Evolutionary conservation across 2,888 invertebrate genomes (phyloP), one percentile per base, ranked within the genome.

Genomic region (Mimachlamys varia): DNA sequence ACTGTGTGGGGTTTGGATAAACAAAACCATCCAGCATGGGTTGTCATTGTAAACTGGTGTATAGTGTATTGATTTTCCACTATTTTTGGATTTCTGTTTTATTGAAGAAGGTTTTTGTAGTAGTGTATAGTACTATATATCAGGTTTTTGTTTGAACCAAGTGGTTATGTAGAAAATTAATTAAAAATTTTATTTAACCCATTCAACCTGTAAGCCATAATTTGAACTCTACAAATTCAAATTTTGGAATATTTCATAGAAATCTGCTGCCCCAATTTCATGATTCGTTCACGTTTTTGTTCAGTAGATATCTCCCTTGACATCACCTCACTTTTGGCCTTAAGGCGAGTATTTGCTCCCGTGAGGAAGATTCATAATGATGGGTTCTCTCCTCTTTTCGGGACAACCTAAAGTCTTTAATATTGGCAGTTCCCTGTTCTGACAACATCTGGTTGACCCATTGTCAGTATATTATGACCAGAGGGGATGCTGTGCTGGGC

Each of bases 31-130:
- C 76, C 27, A 76, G 76, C 33, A 1, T 13, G 27, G 13, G 4
- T 76, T 33, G 33, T 76, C 0, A 76, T 27, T 33, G 76, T 76
- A 76, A 27, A 76, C 33, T 33, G 27, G 76, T 10, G 33, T 12
- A 76, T 27, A 12, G 13, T 15, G 15, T 76, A 76, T 76, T 76
- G 76, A 76, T 76, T 76, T 33, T 76, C 12, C 27, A 76, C 76
- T 76, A 76, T 76, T 76, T 76, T 76, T 76, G 76, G 76, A 76
- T 76, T 13, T 76, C 62, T 62, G 33, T 27, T 33, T 76, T 76
- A 76, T 76, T 76, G 12, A 7, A 2, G 12, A 76, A 5, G 5
- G 76, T 12, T 5, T 62, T 3, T 62, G 4, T n/a, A n/a, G 62
- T 62, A 62, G 22, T 62, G n/a, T 62, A 19, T n/a, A n/a, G 62